Evolutionary conservation across 2,888 invertebrate genomes (phyloP), one percentile per base, ranked within the genome.

Genomic region (Piscicola geometra): DNA sequence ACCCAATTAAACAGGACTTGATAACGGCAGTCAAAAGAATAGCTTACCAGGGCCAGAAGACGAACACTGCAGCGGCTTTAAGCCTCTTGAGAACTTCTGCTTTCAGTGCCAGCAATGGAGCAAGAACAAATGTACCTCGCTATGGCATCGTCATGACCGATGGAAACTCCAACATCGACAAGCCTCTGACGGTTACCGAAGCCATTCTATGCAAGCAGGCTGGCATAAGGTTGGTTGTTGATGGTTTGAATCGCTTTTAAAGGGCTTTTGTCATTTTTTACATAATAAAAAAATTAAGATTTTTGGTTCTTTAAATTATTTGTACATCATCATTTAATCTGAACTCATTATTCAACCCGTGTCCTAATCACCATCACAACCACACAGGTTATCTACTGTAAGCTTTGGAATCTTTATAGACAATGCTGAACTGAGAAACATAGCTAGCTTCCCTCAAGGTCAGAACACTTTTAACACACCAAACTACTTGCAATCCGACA

Each of bases 61-160:
- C 83, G 12, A 83, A 84, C 78, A 83, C 83, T 0, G 82, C 82
- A 28, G 81, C 81, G 71, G 83, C 81, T 15, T 77, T 84, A 0
- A 69, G 78, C 3, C 80, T 82, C 9, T 81, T 83, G 81, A 76
- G 81, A 1, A 76, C 75, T 25, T 71, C 75, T 25, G 81, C 82
- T 80, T 84, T 82, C 77, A 81, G 79, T 1, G 70, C 69, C 1
- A 56, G 25, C 0, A 81, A 80, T 71, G 84, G 83, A 28, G 83
- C 82, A 70, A 78, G 84, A 30, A 76, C 79, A 3, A 80, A 78
- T 67, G 83, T 81, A 1, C 79, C 79, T 0, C 82, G 83, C 76
- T 79, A 81, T 25, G 80, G 78, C 35, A 81, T 84, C 52, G 67
- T 84, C n/a, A 74, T 84, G 67, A 83, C 84, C 21, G 83, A 81